Evolutionary conservation across 2,888 invertebrate species (phyloP).

Genomic region (Microplitis deprimator): DNA sequence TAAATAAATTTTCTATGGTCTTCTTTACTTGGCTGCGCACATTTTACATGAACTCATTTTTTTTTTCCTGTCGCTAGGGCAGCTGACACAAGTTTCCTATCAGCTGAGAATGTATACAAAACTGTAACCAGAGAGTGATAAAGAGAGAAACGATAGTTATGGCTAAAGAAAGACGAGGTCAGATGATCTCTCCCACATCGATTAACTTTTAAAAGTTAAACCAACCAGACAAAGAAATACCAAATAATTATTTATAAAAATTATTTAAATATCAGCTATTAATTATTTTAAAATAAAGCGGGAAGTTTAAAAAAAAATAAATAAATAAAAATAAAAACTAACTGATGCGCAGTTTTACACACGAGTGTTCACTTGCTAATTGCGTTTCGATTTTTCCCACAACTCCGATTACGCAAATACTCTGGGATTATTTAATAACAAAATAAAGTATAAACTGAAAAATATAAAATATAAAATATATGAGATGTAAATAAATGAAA

Average conservation of each 20-base stretch:
- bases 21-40: background rate
- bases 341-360: constrained; percentile 8
- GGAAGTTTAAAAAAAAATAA: constrained; percentile 9
- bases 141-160: constrained; percentile 30
- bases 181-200: constrained; percentile 41
- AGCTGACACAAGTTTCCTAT: constrained; percentile 63
- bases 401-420: background rate
- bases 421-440: background rate
- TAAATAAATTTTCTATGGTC: background rate
- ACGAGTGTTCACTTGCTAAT: background rate
- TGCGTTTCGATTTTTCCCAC: background rate
- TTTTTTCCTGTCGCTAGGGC: constrained; percentile 48
- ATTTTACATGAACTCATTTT: background rate
- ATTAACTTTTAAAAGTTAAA: constrained; percentile 34
- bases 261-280: background rate
- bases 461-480: background rate
- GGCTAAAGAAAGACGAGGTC: constrained; percentile 11
- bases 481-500: background rate
- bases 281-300: background rate
- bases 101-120: constrained; percentile 69
- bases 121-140: constrained; percentile 45
- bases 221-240: constrained; percentile 4
- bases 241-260: background rate
- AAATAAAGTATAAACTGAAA: background rate
- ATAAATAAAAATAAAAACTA: background rate